Evolutionary conservation across 2,113 vertebrate genomes (phyloP), one percentile per base, ranked within the genome.

Genomic region (Microcebus ravelobensis): DNA sequence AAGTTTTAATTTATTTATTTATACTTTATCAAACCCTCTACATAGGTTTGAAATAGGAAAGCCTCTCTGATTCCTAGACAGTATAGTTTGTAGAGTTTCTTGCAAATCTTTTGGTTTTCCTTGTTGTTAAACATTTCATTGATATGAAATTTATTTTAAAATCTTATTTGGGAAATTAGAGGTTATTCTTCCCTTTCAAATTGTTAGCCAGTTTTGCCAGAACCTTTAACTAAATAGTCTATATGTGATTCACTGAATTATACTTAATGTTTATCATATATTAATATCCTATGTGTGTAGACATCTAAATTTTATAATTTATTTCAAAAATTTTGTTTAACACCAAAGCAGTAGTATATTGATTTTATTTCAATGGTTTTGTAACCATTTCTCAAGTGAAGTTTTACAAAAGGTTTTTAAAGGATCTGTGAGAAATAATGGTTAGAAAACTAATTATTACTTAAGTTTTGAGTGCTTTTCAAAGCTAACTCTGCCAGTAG

Each of bases 311-410:
- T 87, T 9, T 42, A 31, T 31, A 68, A 27, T 95, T 84, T 42
- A 61, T 89, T 86, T 68, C 1, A 80, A 89, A 52, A 73, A 18
- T 57, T 70, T 5, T 96, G 14, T 76, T 59, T 94, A 50, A 6
- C 29, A 13, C 42, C 20, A 87, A 76, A 81, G 17, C 2, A 87
- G 71, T 71, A 36, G 48, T 70, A 39, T 36, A 67, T 42, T 57
- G n/a, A 85, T 88, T 95, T 91, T 92, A 90, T 90, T 90, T 39
- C 27, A 83, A 4, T 52, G 23, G 9, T 63, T 68, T 87, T 74
- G 52, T 59, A 39, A 87, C 76, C 74, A 0, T 94, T 90, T 92
- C 29, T 94, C 3, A 18, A 0, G 4, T 88, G 36, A 76, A 23
- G 4, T 50, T 88, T 73, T 90, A 8, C 2, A 76, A 61, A 61